Evolutionary conservation across 2,113 vertebrate species (phyloP).

Genomic region (Sander lucioperca): DNA sequence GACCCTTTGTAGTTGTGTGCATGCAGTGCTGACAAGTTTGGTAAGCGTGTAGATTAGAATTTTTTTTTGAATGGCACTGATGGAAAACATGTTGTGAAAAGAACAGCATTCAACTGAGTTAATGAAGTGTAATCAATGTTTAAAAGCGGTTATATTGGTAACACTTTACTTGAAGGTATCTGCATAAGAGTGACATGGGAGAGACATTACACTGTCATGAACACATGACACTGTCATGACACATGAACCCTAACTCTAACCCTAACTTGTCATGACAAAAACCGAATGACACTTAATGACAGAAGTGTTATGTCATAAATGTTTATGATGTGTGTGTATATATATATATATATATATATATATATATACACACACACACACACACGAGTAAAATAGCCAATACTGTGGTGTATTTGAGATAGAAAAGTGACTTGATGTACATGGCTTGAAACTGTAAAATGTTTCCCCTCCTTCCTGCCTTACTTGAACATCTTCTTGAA

Average conservation of each 20-base stretch:
- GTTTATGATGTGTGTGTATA: too few relatives aligned
- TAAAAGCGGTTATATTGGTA: not conserved
- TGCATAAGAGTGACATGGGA: too few relatives aligned
- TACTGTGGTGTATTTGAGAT: not conserved
- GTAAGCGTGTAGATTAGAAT: not conserved
- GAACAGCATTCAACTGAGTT: not conserved
- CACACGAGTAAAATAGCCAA: not conserved
- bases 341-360: too few relatives aligned
- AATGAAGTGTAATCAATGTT: not conserved
- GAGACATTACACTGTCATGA: too few relatives aligned
- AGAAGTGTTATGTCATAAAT: too few relatives aligned
- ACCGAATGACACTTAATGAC: too few relatives aligned
- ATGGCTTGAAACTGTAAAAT: not conserved
- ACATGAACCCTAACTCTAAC: too few relatives aligned
- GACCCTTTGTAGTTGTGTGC: conserved; percentile 14
- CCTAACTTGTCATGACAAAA: too few relatives aligned
- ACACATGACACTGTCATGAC: too few relatives aligned
- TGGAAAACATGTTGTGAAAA: conserved; percentile 8
- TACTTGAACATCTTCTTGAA: not conserved
- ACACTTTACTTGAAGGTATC: too few relatives aligned
- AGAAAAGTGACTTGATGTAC: not conserved
- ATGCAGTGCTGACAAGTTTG: conserved; percentile 17
- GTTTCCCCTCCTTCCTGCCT: not conserved
- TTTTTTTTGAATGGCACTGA: not conserved
- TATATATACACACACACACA: too few relatives aligned